Conservation (phyloP, 2,888 invertebrate species). For the Agrotis clavis region DNA sequence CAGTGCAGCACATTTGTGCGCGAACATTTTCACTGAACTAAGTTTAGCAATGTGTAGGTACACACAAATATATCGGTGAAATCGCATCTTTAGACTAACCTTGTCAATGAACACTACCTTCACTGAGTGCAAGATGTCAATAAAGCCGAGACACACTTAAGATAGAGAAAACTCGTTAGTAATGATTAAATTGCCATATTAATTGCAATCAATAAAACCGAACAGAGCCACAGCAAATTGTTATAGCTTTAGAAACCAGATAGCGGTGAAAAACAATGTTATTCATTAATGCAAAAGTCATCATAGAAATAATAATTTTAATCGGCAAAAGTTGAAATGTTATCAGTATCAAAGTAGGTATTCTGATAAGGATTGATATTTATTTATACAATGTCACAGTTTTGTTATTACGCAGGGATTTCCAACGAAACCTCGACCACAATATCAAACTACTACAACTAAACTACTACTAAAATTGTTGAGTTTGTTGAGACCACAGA, state of each 20-base stretch:
- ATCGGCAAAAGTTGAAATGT: conserved; percentile 50
- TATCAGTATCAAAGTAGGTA: conserved; percentile 50
- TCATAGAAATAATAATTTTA: conserved; percentile 36
- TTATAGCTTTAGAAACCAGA: conserved; percentile 11
- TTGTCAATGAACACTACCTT: conserved; percentile 20
- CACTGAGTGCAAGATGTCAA: conserved; percentile 5
- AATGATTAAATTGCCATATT: conserved; percentile 10
- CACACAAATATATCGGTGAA: too few relatives aligned
- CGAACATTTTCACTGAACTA: too few relatives aligned
- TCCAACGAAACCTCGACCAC: conserved; percentile 6
- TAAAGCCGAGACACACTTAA: conserved; percentile 33
- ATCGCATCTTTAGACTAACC: neutral
- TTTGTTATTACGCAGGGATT: conserved; percentile 38
- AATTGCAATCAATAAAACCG: conserved; percentile 1
- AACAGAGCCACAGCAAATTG: neutral
- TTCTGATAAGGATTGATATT: conserved; percentile 30
- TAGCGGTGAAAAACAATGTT: neutral
- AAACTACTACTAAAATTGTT: too few relatives aligned
- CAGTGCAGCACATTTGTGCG: too few relatives aligned
- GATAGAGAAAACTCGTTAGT: conserved; percentile 29
- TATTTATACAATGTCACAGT: conserved; percentile 44
- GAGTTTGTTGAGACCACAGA: conserved; percentile 22
- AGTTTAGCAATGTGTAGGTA: too few relatives aligned
- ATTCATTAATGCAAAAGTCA: conserved; percentile 42
- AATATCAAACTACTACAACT: too few relatives aligned